A percentile compares a stretch with the other conserved stretches of the same genome.
These are phyloP conservation scores for Athalia rosae DNA, from an alignment of 2,888 invertebrate genomes.

Conservation along the genomic window DNA sequence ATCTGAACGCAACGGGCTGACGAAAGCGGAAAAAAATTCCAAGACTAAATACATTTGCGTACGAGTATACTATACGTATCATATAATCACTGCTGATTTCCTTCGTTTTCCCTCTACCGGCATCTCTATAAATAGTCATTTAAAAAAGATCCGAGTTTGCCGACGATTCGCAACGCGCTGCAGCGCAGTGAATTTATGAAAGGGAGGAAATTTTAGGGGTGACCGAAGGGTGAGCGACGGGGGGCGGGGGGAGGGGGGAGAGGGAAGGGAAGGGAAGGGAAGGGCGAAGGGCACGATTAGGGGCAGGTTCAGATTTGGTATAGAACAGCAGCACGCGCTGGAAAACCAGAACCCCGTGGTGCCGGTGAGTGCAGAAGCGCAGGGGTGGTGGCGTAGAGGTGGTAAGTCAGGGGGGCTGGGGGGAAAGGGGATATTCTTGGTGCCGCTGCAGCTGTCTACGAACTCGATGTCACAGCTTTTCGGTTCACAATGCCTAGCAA, in stretches of 20 bases:
- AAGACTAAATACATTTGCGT: too few relatives aligned
- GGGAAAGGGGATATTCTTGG: slow-evolving; percentile 11
- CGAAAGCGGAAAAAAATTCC: too few relatives aligned
- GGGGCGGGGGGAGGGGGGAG: not conserved
- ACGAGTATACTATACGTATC: too few relatives aligned
- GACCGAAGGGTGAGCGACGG: not conserved
- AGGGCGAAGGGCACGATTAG: not conserved
- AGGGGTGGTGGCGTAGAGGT: not conserved
- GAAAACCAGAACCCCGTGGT: slow-evolving; percentile 38
- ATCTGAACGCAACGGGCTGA: too few relatives aligned
- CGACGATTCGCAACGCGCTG: slow-evolving; percentile 31
- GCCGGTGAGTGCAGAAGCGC: slow-evolving; percentile 2
- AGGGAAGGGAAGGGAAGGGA: not conserved
- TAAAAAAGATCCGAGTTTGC: not conserved
- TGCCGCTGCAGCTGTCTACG: slow-evolving; percentile 63
- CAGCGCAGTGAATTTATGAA: slow-evolving; percentile 6
- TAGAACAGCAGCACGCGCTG: slow-evolving; percentile 25
- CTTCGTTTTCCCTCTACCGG: too few relatives aligned
- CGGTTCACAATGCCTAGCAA: slow-evolving; percentile 66
- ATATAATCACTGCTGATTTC: too few relatives aligned
- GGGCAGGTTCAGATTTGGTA: slow-evolving; percentile 36
- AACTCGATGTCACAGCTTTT: slow-evolving; percentile 71
- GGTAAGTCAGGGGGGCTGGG: slow-evolving; percentile 23
- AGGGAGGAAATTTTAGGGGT: not conserved
- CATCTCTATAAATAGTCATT: too few relatives aligned